These are phyloP conservation scores for Xenopus tropicalis DNA, from an alignment of 2,113 vertebrate species.

Conservation along the genomic window DNA sequence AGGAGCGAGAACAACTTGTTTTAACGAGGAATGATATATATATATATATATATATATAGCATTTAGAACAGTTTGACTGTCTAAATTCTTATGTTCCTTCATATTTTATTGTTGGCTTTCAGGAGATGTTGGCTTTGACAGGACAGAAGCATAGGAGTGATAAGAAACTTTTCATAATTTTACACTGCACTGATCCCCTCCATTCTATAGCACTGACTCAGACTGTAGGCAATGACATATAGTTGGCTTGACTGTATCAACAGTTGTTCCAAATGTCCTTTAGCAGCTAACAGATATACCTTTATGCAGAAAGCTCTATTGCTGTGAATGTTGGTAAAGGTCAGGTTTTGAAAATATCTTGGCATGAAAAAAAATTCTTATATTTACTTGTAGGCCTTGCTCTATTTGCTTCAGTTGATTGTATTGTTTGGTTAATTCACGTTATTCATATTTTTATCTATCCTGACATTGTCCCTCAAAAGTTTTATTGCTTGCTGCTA, in stretches of 20 bases:
- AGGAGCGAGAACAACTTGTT: no score
- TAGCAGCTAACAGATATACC: slow-evolving; percentile 32
- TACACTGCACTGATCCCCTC: slow-evolving; percentile 15
- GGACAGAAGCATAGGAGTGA: neutral
- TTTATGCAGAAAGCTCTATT: slow-evolving; percentile 30
- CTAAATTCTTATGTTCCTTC: neutral
- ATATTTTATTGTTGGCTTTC: neutral
- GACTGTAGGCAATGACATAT: slow-evolving; percentile 24
- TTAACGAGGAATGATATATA: no score
- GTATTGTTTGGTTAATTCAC: no score
- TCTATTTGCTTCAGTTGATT: no score
- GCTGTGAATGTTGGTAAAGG: slow-evolving; percentile 18
- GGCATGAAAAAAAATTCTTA: neutral
- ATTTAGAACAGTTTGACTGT: neutral
- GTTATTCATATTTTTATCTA: no score
- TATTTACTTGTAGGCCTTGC: no score
- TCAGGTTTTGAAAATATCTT: slow-evolving; percentile 27
- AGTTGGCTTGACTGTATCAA: slow-evolving; percentile 13
- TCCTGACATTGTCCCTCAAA: no score
- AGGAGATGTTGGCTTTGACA: neutral
- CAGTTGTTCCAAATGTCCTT: slow-evolving; percentile 35
- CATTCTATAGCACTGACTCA: slow-evolving; percentile 35
- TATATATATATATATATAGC: no score
- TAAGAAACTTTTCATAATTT: neutral
- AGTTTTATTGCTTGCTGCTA: no score